Conservation (phyloP, 1,140 invertebrate species). For the Metaphire vulgaris region DNA sequence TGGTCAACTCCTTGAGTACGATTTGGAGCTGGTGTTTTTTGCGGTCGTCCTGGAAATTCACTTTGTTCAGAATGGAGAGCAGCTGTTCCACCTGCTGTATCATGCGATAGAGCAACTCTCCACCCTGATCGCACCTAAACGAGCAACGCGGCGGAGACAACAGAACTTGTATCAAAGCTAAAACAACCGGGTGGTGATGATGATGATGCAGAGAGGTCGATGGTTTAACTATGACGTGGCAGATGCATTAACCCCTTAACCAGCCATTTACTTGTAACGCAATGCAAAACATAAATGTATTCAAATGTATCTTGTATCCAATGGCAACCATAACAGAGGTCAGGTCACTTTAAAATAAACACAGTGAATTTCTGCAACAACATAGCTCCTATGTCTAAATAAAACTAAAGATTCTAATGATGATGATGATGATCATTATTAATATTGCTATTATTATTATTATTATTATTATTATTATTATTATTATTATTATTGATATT, state of each 20-base stretch:
- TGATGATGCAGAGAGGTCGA: background rate
- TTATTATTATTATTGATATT: no score
- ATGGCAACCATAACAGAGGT: background rate
- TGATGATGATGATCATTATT: no score
- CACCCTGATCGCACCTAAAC: conserved; percentile 11
- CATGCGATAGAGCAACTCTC: conserved; percentile 12
- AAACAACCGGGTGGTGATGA: background rate
- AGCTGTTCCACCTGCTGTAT: conserved; percentile 14
- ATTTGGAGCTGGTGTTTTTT: conserved; percentile 17
- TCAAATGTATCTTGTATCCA: background rate
- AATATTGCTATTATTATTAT: no score
- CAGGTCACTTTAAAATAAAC: no score
- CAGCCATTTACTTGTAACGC: no score
- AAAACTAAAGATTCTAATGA: no score
- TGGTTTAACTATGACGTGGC: background rate
- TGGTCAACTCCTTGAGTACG: conserved; percentile 19
- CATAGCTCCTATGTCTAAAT: no score
- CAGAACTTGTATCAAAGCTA: no score
- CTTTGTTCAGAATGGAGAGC: background rate
- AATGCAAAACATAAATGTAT: background rate
- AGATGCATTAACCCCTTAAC: background rate
- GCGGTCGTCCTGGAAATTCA: conserved; percentile 13
- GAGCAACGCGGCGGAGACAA: no score
- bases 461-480: no score
- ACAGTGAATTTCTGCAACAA: no score